Evolutionary conservation across 1,140 invertebrate genomes (phyloP).

Genomic region (Philopotamus ludificatus): DNA sequence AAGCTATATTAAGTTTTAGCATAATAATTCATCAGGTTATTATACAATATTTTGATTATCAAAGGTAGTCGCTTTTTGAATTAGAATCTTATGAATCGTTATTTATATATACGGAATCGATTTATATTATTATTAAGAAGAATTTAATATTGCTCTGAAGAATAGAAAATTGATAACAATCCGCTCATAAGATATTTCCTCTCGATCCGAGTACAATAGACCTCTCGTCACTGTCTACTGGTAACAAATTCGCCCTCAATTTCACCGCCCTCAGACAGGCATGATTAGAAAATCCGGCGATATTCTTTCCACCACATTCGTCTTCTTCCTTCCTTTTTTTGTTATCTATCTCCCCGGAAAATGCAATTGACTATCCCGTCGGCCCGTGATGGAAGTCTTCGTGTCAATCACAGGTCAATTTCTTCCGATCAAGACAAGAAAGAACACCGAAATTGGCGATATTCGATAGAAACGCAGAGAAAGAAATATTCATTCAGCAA

Average conservation of each 20-base stretch:
- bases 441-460: not conserved
- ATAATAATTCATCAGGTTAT: too few species aligned
- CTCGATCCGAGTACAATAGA: too few species aligned
- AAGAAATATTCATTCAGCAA: not conserved
- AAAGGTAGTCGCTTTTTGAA: too few species aligned
- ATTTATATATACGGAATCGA: too few species aligned
- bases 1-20: too few species aligned
- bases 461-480: not conserved
- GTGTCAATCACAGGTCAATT: constrained; percentile 36
- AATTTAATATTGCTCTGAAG: too few species aligned
- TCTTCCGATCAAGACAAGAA: constrained; percentile 15
- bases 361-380: constrained; percentile 33
- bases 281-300: constrained; percentile 31
- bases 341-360: not conserved
- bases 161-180: too few species aligned
- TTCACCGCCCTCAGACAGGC: not conserved
- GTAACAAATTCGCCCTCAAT: not conserved
- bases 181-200: too few species aligned
- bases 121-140: too few species aligned
- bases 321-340: constrained; percentile 13
- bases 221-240: too few species aligned
- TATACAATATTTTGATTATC: too few species aligned
- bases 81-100: too few species aligned
- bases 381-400: not conserved
- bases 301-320: constrained; percentile 18